Evolutionary conservation across 1,140 invertebrate genomes (phyloP), one percentile per base, ranked within the genome.

Genomic region (Frieseomelitta varia): DNA sequence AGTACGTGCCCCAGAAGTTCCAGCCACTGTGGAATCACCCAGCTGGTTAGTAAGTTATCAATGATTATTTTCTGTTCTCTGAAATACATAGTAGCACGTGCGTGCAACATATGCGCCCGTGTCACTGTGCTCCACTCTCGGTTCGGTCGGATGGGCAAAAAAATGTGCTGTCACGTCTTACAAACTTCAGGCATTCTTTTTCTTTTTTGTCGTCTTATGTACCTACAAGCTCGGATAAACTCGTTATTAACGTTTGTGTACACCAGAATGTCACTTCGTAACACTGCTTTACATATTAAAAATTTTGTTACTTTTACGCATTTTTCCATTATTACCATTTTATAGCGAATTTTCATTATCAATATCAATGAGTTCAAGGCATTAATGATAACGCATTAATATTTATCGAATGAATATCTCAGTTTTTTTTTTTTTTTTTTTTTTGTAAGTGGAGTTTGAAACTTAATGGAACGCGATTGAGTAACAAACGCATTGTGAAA

Each of bases 21-120:
- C 96, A 97, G 92, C 98, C 98, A 39, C 93, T 99, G 86, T 99
- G 98, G 98, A 96, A 98, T 93, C 98, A 99, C 95, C 96, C 97
- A 92, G 98, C 98, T 95, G 98, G 98, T 98, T 95, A 95, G 92
- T 93, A 83, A 67, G 72, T 79, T 63, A 67, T 84, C 78, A 39
- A 84, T 82, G 75, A 47, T 72, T 21, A 27, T 51, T 39, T 6
- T 3, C 65, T 30, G 58, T 55, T 61, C 58, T 80, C 14, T 65
- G 30, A n/a, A 19, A 79, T 67, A 47, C 39, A 47, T 47, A 71
- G 68, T 56, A n/a, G 55, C 87, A 88, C 87, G 87, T 88, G 87
- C 53, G 21, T 12, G 8, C 10, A n/a, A 19, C 21, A 39, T 63
- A 56, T 24, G 63, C 27, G 27, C 4, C 8, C 24, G 24, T 47